Evolutionary conservation across 2,113 vertebrate genomes (phyloP).

Genomic region (Anarhynchus alexandrinus): DNA sequence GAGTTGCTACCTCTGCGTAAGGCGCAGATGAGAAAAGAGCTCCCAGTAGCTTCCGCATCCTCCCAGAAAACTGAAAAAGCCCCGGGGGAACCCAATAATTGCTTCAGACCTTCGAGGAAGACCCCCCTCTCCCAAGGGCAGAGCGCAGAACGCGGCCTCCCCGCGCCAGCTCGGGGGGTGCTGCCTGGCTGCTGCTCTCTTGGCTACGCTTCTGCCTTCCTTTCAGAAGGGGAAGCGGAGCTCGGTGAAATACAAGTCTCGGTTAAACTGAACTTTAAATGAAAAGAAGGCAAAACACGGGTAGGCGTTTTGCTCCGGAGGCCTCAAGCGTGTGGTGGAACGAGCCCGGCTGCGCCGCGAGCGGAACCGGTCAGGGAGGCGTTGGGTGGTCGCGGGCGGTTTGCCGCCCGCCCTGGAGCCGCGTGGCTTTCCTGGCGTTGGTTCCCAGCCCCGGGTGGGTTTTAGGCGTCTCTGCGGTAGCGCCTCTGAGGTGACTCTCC

Average conservation of each 20-base stretch:
- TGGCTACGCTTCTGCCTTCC: not conserved
- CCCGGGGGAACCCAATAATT: accelerated
- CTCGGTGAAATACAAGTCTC: not conserved
- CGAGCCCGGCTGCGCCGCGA: not conserved
- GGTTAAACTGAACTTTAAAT: not conserved
- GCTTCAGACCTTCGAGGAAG: not conserved
- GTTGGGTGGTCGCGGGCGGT: not conserved
- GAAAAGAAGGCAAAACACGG: accelerated
- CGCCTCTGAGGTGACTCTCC: not conserved
- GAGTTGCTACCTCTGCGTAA: not conserved
- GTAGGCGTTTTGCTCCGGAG: not conserved
- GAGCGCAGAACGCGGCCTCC: not conserved
- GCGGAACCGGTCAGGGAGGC: not conserved
- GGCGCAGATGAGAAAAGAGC: not conserved
- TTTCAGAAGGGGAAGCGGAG: not conserved
- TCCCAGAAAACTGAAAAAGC: not conserved
- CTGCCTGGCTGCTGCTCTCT: not conserved
- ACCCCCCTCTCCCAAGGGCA: not conserved
- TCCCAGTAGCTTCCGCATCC: not conserved
- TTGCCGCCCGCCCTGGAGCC: not conserved
- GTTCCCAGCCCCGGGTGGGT: not conserved
- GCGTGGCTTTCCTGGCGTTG: not conserved
- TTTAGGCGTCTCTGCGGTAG: accelerated
- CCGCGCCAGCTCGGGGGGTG: not conserved
- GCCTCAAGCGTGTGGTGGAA: no score